Evolutionary conservation across 2,797 vertebrate genomes (phyloP).

Genomic region (Australoheros facetus): DNA sequence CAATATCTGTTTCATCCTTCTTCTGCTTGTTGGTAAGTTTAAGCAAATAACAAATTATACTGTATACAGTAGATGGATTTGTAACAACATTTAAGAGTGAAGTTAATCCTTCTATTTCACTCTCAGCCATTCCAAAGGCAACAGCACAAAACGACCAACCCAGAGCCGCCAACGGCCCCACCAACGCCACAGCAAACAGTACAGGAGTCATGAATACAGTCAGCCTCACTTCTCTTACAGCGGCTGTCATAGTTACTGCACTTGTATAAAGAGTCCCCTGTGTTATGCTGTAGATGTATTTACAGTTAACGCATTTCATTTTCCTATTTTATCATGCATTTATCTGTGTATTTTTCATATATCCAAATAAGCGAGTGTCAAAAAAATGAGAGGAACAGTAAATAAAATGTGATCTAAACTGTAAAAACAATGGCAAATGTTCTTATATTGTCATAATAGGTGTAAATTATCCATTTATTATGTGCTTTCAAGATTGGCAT

Average conservation of each 20-base stretch:
- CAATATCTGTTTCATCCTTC: neutral
- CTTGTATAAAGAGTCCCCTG: fast-evolving
- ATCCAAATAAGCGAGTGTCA: fast-evolving
- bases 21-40: neutral
- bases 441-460: too few species aligned
- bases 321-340: neutral
- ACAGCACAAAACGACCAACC: fast-evolving
- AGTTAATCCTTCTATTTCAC: neutral
- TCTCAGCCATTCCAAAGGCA: neutral
- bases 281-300: too few species aligned
- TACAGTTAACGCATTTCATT: neutral
- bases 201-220: neutral
- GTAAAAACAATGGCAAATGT: too few species aligned
- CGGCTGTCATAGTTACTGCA: fast-evolving
- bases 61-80: fast-evolving
- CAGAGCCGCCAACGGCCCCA: too few species aligned
- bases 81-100: neutral
- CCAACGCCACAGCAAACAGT: neutral
- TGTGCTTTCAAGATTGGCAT: neutral
- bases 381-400: neutral
- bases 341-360: neutral
- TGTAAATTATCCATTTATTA: fast-evolving
- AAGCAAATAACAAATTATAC: neutral
- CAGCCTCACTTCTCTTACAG: neutral
- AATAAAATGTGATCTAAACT: neutral